phyloP scores from a whole-genome alignment of 2,797 vertebrate species.

The Enoplosus armatus region DNA sequence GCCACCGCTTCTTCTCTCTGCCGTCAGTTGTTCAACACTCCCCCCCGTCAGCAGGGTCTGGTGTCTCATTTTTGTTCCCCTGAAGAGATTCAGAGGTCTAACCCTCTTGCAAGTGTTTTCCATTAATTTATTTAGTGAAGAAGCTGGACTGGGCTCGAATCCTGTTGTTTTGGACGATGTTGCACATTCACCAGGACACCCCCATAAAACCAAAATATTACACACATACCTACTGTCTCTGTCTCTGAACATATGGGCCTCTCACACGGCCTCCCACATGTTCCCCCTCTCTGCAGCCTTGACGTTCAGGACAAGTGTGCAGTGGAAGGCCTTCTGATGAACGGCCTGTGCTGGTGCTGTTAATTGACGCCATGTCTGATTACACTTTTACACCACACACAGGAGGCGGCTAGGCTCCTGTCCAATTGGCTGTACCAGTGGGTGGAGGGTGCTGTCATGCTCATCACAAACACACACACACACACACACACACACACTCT shows the following conservation, averaged over 20 bases:
- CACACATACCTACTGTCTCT: conserved; percentile 19
- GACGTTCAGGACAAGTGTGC: conserved; percentile 61
- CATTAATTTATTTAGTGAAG: conserved; percentile 33
- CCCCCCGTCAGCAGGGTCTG: conserved; percentile 36
- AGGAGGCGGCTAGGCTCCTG: conserved; percentile 57
- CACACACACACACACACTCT: conserved; percentile 8
- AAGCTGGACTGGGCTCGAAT: conserved; percentile 36
- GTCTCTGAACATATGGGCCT: conserved; percentile 60
- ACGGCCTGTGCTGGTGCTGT: conserved; percentile 50
- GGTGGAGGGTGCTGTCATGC: conserved; percentile 41
- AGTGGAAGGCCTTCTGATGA: conserved; percentile 57
- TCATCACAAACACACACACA: conserved; percentile 29
- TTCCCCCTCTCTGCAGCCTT: conserved; percentile 57
- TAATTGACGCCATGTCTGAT: conserved; percentile 80
- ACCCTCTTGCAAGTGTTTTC: conserved; percentile 43
- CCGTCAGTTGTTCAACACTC: conserved; percentile 53
- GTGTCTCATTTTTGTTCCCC: conserved; percentile 27
- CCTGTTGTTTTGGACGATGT: conserved; percentile 46
- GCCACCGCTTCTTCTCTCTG: conserved; percentile 29
- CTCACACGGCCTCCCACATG: conserved; percentile 63
- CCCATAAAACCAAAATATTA: conserved; percentile 32
- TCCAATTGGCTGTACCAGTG: conserved; percentile 64
- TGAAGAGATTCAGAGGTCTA: conserved; percentile 33
- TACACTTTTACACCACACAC: conserved; percentile 67
- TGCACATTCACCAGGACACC: conserved; percentile 37